phyloP scores from a whole-genome alignment of 2,797 vertebrate genomes.

The Sternarchorhynchus goeldii region DNA sequence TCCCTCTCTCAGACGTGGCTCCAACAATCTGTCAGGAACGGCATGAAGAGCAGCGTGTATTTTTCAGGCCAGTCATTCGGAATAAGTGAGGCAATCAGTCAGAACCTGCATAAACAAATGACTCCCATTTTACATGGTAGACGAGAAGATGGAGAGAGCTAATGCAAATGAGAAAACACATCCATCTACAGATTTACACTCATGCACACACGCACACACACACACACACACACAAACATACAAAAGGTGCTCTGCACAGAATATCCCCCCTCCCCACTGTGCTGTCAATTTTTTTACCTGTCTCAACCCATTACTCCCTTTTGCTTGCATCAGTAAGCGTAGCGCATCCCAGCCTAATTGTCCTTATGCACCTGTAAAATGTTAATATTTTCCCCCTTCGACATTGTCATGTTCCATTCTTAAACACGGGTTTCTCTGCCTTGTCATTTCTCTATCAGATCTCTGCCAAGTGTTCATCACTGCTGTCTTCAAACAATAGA shows the following conservation, averaged over 20 bases:
- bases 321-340: constrained; percentile 53
- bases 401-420: constrained; percentile 41
- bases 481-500: background rate
- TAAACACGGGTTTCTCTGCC: constrained; percentile 35
- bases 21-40: constrained; percentile 56
- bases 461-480: constrained; percentile 1
- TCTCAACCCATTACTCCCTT: constrained; percentile 55
- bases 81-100: constrained; percentile 64
- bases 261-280: constrained; percentile 51
- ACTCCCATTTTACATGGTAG: constrained; percentile 60
- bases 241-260: constrained; percentile 44
- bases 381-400: constrained; percentile 48
- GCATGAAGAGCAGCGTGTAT: constrained; percentile 58
- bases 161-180: constrained; percentile 62
- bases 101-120: constrained; percentile 64
- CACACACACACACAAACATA: constrained; percentile 30
- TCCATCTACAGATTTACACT: constrained; percentile 55
- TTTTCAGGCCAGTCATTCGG: constrained; percentile 64
- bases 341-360: constrained; percentile 57
- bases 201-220: constrained; percentile 34
- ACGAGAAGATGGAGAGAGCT: constrained; percentile 57
- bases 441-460: constrained; percentile 16
- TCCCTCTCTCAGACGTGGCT: constrained; percentile 26
- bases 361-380: constrained; percentile 50
- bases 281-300: constrained; percentile 57